Evolutionary conservation across 2,888 invertebrate species (phyloP), one percentile per base, ranked within the genome.

Genomic region (Flexamia atlantica): DNA sequence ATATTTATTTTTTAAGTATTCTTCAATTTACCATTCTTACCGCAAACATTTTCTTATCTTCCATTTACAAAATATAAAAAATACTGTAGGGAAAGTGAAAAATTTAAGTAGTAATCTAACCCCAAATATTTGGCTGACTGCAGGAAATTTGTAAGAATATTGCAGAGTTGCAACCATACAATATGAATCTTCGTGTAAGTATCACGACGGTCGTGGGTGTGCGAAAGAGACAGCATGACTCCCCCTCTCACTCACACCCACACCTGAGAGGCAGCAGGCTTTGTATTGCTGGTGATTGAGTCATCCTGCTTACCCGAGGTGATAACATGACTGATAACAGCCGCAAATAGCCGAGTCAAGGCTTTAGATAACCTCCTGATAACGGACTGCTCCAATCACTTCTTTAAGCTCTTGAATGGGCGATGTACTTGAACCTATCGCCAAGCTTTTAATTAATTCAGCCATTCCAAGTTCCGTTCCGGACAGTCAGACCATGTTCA

Each of bases 311-410:
- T 57, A 57, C 57, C n/a, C 20, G 23, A 23, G 57, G 46, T 46
- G 46, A 46, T 46, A 46, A 57, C 23, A 57, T n/a, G n/a, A n/a
- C 50, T 36, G 50, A 50, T 3, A 50, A n/a, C 50, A 50, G 23
- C 57, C n/a, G 20, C 9, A 57, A 57, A 57, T 57, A 57, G 57
- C 20, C 23, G 23, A 57, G 20, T 57, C 57, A 57, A 57, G 57
- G 57, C 23, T n/a, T n/a, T 5, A 23, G 57, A 20, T 57, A 57
- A 57, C 23, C 4, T 23, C 20, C 57, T 57, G 57, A 57, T 57
- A 57, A 57, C 57, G 23, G 46, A 36, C 46, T 17, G 7, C 46
- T 46, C 17, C 46, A 46, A 46, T 46, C 46, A 17, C 46, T 46
- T 17, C 17, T 7, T 17, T 46, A 3, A 17, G n/a, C 46, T 17